Evolutionary conservation across 1,140 invertebrate genomes (phyloP).

Genomic region (Drosophila rufa): DNA sequence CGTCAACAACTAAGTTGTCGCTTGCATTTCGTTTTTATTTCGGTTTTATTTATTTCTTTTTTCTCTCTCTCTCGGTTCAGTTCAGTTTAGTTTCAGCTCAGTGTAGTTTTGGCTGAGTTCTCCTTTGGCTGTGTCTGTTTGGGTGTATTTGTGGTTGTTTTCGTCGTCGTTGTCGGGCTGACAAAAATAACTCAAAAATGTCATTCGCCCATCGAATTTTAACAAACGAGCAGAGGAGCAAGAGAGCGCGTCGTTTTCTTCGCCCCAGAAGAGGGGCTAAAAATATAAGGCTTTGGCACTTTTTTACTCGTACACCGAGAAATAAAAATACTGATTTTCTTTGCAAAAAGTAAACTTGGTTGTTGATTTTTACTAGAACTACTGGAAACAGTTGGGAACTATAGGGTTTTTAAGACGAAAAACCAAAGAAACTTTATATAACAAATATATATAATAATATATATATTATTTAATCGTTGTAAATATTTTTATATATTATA

Average conservation of each 20-base stretch:
- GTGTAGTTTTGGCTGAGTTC: conserved; percentile 42
- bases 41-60: conserved; percentile 14
- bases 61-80: conserved; percentile 20
- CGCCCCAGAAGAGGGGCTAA: conserved; percentile 51
- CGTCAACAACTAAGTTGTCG: conserved; percentile 76
- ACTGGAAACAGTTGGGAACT: not conserved
- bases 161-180: conserved; percentile 54
- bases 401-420: not conserved
- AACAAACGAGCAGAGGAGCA: conserved; percentile 72
- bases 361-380: too few relatives aligned
- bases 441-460: not conserved
- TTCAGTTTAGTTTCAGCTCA: conserved; percentile 35
- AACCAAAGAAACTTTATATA: not conserved
- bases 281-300: conserved; percentile 59
- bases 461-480: not conserved
- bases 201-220: conserved; percentile 84
- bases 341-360: too few relatives aligned
- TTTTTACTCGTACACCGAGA: conserved; percentile 35
- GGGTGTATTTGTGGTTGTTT: conserved; percentile 34
- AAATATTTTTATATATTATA: not conserved
- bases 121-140: not conserved
- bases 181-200: conserved; percentile 84
- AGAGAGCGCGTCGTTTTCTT: conserved; percentile 29
- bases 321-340: not conserved
- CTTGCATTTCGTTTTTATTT: conserved; percentile 71